phyloP scores from a whole-genome alignment of 2,888 invertebrate species.

The Xylota segnis region DNA sequence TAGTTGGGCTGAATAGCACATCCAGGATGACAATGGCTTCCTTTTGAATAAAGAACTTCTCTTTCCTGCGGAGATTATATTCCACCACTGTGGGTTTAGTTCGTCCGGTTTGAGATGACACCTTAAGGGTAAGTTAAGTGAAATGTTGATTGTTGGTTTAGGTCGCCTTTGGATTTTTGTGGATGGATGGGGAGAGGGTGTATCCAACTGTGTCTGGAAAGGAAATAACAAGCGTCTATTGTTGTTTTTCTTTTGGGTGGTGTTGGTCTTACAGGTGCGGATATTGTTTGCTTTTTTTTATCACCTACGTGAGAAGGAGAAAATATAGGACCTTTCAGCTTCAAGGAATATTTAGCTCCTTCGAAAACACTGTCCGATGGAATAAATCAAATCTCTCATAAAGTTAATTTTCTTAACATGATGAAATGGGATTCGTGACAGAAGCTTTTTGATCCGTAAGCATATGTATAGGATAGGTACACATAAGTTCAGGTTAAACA shows the following conservation, averaged over 20 bases:
- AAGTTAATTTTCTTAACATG: not conserved
- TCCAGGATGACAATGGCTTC: conserved; percentile 69
- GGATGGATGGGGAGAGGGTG: conserved; percentile 19
- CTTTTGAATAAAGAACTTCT: conserved; percentile 71
- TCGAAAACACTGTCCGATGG: not conserved
- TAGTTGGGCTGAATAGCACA: conserved; percentile 52
- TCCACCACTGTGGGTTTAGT: conserved; percentile 45
- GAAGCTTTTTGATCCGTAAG: too few relatives aligned
- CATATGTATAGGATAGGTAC: too few relatives aligned
- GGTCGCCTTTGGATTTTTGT: conserved; percentile 49
- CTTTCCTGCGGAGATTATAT: conserved; percentile 72
- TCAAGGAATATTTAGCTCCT: not conserved
- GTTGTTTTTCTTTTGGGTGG: conserved; percentile 45
- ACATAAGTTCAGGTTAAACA: too few relatives aligned
- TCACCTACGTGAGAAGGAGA: not conserved
- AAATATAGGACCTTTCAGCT: not conserved
- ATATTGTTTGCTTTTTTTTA: conserved; percentile 33
- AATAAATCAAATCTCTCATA: not conserved
- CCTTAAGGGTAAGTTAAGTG: conserved; percentile 76
- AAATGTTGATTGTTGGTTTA: conserved; percentile 76
- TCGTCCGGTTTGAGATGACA: conserved; percentile 66
- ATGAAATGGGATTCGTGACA: not conserved
- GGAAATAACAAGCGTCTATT: conserved; percentile 60
- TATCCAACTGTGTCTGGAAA: conserved; percentile 30
- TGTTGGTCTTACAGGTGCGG: conserved; percentile 52